Base-by-base conservation (phyloP, 2,797 vertebrate species). In the Sphaeramia orbicularis region DNA sequence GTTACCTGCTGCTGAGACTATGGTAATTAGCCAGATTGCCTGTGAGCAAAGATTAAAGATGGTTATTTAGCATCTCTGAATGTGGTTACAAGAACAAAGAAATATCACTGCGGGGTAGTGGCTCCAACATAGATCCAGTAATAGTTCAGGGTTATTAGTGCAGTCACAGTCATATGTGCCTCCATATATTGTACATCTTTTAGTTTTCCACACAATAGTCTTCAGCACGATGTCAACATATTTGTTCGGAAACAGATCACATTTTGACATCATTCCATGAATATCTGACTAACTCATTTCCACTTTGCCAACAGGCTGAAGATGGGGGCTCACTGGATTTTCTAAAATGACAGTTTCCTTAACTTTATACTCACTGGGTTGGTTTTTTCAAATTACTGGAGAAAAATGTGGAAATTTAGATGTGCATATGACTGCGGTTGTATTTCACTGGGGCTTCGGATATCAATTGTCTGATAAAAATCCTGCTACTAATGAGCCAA, bases 21-120 rank as follows among this genome's bases (percentile, higher is more conserved):
- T 68, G 83, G 14, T 84, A 83, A 90, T 91, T 84, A 86, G 58
- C 66, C 69, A 76, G 71, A 77, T 79, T 83, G 77, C 65, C 85
- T 71, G 67, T 38, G 80, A 90, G 80, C 78, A 75, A 82, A 89
- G 88, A 85, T 86, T 86, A 86, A 86, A 84, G 69, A 74, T 51
- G 51, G 60, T 81, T 87, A 78, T 78, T 87, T 81, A 84, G 79
- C 74, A 74, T 80, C 55, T 77, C 65, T 81, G 64, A 83, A 78
- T 78, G 76, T 83, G 74, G 50, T 71, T 65, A 71, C 56, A 58
- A 65, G 70, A 81, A 84, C 74, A 89, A 89, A 85, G 61, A 64
- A 32, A 48, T 40, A 56, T 45, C 52, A 52, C 56, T 76, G 13
- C 10, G 21, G 49, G 47, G 62, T 57, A 41, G 60, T 47, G 41